A percentile compares a stretch with the other conserved stretches of the same genome.
phyloP scores from a whole-genome alignment of 2,113 vertebrate species.

The Nothobranchius kuhntae region DNA sequence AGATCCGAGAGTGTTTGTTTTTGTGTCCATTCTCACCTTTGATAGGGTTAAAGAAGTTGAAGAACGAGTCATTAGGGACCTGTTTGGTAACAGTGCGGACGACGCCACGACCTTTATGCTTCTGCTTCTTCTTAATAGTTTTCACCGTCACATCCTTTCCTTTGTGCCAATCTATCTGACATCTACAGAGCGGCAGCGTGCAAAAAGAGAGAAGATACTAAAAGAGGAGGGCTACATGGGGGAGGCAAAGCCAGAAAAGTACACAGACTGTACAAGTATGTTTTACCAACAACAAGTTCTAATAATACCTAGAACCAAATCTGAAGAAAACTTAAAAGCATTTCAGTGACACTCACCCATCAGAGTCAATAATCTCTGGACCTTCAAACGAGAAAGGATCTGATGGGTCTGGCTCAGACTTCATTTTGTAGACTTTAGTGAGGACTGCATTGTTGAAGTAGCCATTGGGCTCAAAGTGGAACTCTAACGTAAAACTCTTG shows the following conservation, averaged over 20 bases:
- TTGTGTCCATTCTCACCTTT: conserved; percentile 80
- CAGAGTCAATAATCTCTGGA: conserved; percentile 96
- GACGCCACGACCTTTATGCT: conserved; percentile 96
- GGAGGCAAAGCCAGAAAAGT: conserved; percentile 20
- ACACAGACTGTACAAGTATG: conserved; percentile 14
- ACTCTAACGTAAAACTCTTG: conserved; percentile 97
- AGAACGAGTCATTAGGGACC: conserved; percentile 96
- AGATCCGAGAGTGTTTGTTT: neutral
- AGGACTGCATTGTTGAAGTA: conserved; percentile 93
- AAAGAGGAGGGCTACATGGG: conserved; percentile 30
- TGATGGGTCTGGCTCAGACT: conserved; percentile 89
- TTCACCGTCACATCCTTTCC: conserved; percentile 97
- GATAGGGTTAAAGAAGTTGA: conserved; percentile 96
- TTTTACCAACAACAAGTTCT: conserved; percentile 6
- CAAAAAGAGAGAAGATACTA: conserved; percentile 5
- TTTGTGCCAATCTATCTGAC: conserved; percentile 96
- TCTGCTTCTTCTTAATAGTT: conserved; percentile 98
- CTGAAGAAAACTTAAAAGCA: neutral
- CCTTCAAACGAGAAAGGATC: conserved; percentile 98
- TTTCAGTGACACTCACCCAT: conserved; percentile 84
- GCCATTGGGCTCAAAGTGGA: conserved; percentile 94
- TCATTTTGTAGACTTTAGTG: conserved; percentile 98
- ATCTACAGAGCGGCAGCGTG: conserved; percentile 72
- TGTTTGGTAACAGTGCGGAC: conserved; percentile 95
- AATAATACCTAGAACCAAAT: conserved; percentile 3